A percentile compares a stretch with the other conserved stretches of the same genome.
Evolutionary conservation across 2,888 invertebrate genomes (phyloP).

Genomic region (Ochropacha duplaris): DNA sequence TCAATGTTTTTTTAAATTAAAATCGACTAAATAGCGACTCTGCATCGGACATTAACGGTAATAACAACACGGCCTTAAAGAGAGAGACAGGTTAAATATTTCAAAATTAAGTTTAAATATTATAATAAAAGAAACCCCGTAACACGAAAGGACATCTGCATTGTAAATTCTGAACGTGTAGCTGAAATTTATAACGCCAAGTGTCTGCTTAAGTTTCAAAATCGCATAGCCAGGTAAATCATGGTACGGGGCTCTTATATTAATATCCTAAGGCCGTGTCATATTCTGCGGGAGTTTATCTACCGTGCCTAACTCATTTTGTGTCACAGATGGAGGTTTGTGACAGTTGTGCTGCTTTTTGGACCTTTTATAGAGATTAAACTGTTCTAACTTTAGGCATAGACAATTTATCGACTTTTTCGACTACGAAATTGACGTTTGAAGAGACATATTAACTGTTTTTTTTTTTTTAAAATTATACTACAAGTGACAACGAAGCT

Average conservation of each 20-base stretch:
- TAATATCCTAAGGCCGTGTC: constrained; percentile 59
- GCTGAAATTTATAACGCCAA: not conserved
- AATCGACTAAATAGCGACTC: constrained; percentile 36
- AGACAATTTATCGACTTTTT: too few relatives aligned
- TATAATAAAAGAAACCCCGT: not conserved
- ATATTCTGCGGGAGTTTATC: constrained; percentile 63
- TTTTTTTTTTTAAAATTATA: too few relatives aligned
- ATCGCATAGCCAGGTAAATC: not conserved
- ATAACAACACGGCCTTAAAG: constrained; percentile 36
- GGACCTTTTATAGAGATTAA: too few relatives aligned
- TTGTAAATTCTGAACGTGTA: not conserved
- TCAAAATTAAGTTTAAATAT: constrained; percentile 8
- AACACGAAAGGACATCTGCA: not conserved
- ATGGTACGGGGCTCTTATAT: constrained; percentile 1
- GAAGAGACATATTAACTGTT: too few relatives aligned
- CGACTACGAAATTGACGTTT: too few relatives aligned
- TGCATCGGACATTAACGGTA: constrained; percentile 61
- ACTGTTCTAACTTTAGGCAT: too few relatives aligned
- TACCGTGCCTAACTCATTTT: constrained; percentile 6
- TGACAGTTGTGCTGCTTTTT: too few relatives aligned
- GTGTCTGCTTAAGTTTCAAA: not conserved
- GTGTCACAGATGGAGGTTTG: not conserved
- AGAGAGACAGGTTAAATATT: constrained; percentile 8
- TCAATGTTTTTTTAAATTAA: not conserved
- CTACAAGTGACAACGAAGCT: too few relatives aligned